A percentile compares a stretch with the other conserved stretches of the same genome.
Evolutionary conservation across 2,888 invertebrate genomes (phyloP).

Genomic region (Cataglyphis altisquamis): DNA sequence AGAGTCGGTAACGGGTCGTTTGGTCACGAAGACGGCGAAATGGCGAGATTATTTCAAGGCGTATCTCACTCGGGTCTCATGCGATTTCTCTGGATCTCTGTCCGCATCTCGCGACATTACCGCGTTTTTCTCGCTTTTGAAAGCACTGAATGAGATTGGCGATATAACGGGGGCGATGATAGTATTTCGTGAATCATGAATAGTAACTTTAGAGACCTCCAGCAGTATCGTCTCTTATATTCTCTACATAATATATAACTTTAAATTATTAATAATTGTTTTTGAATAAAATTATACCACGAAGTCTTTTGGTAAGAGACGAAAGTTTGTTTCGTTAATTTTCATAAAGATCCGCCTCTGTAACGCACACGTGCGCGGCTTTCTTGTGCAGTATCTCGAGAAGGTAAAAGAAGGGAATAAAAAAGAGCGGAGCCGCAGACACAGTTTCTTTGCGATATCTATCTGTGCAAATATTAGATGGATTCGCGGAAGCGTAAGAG

Average conservation of each 20-base stretch:
- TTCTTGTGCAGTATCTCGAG: conserved; percentile 17
- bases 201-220: background rate
- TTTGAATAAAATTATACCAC: background rate
- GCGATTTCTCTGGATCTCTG: conserved; percentile 65
- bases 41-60: conserved; percentile 75
- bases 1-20: conserved; percentile 41
- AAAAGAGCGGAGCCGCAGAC: conserved; percentile 73
- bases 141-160: conserved; percentile 18
- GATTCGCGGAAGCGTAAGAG: conserved; percentile 69
- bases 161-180: background rate
- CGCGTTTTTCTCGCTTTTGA: conserved; percentile 16
- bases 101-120: conserved; percentile 9
- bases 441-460: conserved; percentile 84
- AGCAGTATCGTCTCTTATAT: background rate
- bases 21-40: conserved; percentile 68
- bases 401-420: conserved; percentile 18
- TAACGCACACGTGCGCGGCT: conserved; percentile 28
- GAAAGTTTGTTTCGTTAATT: conserved; percentile 3
- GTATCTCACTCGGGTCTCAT: conserved; percentile 65
- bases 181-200: background rate
- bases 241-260: background rate
- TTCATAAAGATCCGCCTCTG: background rate
- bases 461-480: conserved; percentile 84
- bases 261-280: background rate
- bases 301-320: background rate